These are phyloP conservation scores for Mustela erminea DNA, from an alignment of 2,797 vertebrate genomes.

Conservation along the genomic window DNA sequence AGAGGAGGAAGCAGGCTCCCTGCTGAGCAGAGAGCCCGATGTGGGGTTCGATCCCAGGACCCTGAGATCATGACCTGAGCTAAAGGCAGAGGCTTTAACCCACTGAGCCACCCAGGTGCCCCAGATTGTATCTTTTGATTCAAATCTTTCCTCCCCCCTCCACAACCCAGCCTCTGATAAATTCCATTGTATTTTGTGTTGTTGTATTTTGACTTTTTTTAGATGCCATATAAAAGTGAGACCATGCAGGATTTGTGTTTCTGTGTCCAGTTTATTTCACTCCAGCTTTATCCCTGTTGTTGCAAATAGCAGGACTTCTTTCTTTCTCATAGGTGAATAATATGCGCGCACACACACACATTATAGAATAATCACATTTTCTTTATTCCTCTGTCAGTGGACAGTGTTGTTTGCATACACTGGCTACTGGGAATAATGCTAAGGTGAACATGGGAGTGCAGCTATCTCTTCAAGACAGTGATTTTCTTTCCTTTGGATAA, in stretches of 20 bases:
- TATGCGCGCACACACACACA: neutral
- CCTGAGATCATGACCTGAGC: too few relatives aligned
- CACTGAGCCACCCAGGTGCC: too few relatives aligned
- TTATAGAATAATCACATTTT: neutral
- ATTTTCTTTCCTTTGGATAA: too few relatives aligned
- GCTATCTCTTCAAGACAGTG: neutral
- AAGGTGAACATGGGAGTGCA: neutral
- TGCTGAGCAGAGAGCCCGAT: too few relatives aligned
- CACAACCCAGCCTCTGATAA: neutral
- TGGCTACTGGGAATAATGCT: neutral
- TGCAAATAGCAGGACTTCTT: neutral
- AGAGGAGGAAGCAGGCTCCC: too few relatives aligned
- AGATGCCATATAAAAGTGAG: neutral
- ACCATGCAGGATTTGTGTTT: neutral
- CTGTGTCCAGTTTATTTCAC: neutral
- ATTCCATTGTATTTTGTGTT: neutral
- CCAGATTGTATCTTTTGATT: too few relatives aligned
- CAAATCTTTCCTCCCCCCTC: too few relatives aligned
- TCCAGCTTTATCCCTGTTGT: neutral
- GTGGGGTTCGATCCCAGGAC: too few relatives aligned
- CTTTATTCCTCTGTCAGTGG: neutral
- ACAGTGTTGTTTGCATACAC: neutral
- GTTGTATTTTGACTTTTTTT: neutral
- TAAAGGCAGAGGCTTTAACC: too few relatives aligned
- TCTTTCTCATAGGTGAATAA: neutral